Conservation (phyloP, 2,888 invertebrate species). For the Tinea pellionella region DNA sequence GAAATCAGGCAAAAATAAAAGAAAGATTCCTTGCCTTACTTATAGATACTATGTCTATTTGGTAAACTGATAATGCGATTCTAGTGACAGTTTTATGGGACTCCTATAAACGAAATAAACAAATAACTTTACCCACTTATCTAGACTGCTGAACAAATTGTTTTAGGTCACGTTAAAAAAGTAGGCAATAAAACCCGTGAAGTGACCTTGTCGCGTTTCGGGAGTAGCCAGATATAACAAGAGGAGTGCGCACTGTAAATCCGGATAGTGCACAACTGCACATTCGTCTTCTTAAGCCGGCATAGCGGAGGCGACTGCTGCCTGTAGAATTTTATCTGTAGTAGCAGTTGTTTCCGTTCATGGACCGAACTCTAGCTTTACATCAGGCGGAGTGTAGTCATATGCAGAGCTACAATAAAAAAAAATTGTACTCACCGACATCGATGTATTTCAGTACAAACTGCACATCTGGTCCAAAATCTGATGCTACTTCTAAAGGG, state of each 20-base stretch:
- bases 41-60: constrained; percentile 10
- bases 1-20: constrained; percentile 30
- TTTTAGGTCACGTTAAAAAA: neutral
- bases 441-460: constrained; percentile 71
- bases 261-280: no score
- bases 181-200: no score
- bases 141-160: neutral
- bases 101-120: constrained; percentile 24
- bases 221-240: no score
- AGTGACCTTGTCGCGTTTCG: no score
- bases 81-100: constrained; percentile 29
- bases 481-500: constrained; percentile 72
- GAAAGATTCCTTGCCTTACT: constrained; percentile 19
- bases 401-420: no score
- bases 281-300: no score
- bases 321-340: no score
- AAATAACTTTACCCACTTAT: constrained; percentile 33
- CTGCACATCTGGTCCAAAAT: constrained; percentile 68
- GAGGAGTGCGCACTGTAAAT: no score
- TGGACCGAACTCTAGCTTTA: no score
- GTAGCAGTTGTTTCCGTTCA: no score
- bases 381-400: no score
- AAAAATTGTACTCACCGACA: constrained; percentile 48
- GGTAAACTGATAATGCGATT: constrained; percentile 20
- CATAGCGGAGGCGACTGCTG: no score